These are phyloP conservation scores for Mesoligia furuncula DNA, from an alignment of 2,888 invertebrate species.

Conservation along the genomic window DNA sequence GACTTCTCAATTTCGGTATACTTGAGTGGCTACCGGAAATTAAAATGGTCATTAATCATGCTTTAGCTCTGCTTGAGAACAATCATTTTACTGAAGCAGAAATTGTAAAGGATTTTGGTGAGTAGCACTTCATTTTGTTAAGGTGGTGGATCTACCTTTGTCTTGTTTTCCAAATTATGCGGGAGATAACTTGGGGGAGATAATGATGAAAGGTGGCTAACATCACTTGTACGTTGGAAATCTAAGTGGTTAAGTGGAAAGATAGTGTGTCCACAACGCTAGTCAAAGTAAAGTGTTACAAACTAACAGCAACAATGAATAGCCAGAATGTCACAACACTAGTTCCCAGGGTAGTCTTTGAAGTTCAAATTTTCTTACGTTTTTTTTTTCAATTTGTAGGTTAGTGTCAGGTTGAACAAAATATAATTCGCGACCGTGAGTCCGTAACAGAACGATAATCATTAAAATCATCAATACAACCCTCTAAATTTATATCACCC, in stretches of 20 bases:
- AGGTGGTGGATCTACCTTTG: constrained; percentile 3
- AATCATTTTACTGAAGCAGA: constrained; percentile 47
- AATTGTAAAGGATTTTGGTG: constrained; percentile 25
- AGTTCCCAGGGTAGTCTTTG: background rate
- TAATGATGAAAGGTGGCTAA: background rate
- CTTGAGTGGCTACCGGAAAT: constrained; percentile 59
- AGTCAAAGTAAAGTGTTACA: background rate
- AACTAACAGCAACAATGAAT: background rate
- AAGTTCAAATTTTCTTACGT: too few relatives aligned
- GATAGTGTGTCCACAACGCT: background rate
- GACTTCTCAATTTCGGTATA: constrained; percentile 49
- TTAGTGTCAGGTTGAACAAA: too few relatives aligned
- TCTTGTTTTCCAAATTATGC: background rate
- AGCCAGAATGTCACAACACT: background rate
- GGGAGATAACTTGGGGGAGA: background rate
- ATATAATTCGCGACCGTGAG: too few relatives aligned
- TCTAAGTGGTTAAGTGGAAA: background rate
- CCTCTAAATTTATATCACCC: too few relatives aligned
- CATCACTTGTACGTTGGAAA: background rate
- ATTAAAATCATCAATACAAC: too few relatives aligned
- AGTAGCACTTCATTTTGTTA: constrained; percentile 17
- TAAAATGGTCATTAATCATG: constrained; percentile 64
- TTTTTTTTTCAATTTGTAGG: too few relatives aligned
- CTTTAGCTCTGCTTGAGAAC: constrained; percentile 40
- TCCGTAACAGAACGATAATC: too few relatives aligned